Base-by-base conservation (phyloP, 2,797 vertebrate species). In the Betta splendens region DNA sequence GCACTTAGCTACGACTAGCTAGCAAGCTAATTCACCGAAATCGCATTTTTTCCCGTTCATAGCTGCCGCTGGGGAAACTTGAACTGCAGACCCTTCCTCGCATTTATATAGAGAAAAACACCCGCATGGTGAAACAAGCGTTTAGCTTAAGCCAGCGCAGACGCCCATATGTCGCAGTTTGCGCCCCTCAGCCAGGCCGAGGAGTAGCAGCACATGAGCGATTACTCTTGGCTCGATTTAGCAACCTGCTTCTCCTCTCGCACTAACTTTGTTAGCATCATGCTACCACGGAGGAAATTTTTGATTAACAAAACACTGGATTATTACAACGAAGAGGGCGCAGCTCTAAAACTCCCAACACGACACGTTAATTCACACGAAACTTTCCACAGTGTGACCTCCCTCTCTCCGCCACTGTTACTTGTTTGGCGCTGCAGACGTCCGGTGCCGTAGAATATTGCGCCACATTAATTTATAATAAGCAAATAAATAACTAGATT, bases 151-250 rank as follows among this genome's bases (percentile, higher is more conserved):
- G 16, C 15, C 10, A 7, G n/a, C 18, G 13, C 5, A 35, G 50
- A 50, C 28, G 46, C 21, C 65, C 23, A 64, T 55, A 72, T 54
- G 33, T 31, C 44, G 40, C 45, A 63, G 51, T 72, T 76, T 58
- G 49, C 7, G 53, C 16, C 50, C 38, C 42, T 64, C 46, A 40
- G 37, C 29, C 35, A 64, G 69, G 74, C 76, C 72, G 48, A 62
- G 8, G 44, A 47, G 20, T 16, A 50, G 23, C 28, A 1, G 62
- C n/a, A n/a, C n/a, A 33, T 18, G 80, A 83, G 61, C 88, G 85
- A 86, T 46, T 18, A 15, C 0, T 81, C 85, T 0, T 5, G 0
- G 64, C 55, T 85, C 76, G 85, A 88, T 80, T 86, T 0, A 56
- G 22, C 47, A 69, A 72, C 59, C 85, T 87, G 77, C 1, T 15